Conservation (phyloP, 2,113 vertebrate species). For the Cyprinodon tularosa region DNA sequence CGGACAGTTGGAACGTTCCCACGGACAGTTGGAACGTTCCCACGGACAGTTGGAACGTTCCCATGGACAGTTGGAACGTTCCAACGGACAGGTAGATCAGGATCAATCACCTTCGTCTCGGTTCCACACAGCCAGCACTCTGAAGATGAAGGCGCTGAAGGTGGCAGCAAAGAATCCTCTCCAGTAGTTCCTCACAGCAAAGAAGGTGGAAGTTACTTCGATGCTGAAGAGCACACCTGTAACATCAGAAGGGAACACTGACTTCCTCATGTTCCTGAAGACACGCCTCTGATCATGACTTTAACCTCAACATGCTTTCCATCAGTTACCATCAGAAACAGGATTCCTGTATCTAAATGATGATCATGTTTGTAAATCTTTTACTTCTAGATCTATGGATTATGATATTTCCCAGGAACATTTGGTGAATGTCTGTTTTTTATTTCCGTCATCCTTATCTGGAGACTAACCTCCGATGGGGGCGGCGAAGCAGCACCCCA, state of each 20-base stretch:
- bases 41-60: too few relatives aligned
- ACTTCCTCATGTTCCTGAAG: neutral
- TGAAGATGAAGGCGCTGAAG: constrained; percentile 98
- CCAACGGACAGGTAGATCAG: too few relatives aligned
- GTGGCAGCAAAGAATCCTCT: constrained; percentile 98
- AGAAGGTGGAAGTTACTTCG: constrained; percentile 98
- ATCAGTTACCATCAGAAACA: too few relatives aligned
- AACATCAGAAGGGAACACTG: constrained; percentile 5
- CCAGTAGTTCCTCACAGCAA: constrained; percentile 98
- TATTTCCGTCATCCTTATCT: neutral
- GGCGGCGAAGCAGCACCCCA: constrained; percentile 94
- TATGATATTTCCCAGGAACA: too few relatives aligned
- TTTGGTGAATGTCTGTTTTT: neutral
- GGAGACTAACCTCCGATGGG: constrained; percentile 90
- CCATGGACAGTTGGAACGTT: too few relatives aligned
- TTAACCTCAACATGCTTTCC: too few relatives aligned
- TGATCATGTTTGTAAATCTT: too few relatives aligned
- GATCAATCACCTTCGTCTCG: constrained; percentile 88
- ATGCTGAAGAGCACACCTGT: constrained; percentile 97
- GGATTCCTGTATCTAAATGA: too few relatives aligned
- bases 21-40: too few relatives aligned
- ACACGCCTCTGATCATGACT: neutral
- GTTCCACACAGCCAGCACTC: constrained; percentile 96
- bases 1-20: too few relatives aligned
- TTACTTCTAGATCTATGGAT: too few relatives aligned